Conservation (phyloP, 2,888 invertebrate species). For the Nomada hirtipes region DNA sequence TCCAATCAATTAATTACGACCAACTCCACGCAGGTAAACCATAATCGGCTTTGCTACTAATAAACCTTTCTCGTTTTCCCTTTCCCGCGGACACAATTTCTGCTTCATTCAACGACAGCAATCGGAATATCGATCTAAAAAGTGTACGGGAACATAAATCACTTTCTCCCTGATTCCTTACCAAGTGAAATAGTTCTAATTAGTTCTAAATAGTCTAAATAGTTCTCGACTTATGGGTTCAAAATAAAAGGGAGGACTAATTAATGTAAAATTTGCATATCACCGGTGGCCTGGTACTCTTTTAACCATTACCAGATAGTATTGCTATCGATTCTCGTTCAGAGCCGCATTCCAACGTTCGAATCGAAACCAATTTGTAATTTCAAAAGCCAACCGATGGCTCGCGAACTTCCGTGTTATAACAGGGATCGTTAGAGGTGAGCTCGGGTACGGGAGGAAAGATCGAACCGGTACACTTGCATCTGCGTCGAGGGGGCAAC, state of each 20-base stretch:
- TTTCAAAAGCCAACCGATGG: not conserved
- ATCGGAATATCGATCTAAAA: too few relatives aligned
- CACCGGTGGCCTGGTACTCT: not conserved
- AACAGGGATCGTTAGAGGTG: not conserved
- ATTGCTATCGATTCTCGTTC: not conserved
- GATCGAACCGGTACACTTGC: constrained; percentile 25
- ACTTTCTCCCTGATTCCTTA: too few relatives aligned
- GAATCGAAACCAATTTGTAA: not conserved
- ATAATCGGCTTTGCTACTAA: too few relatives aligned
- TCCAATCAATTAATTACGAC: constrained; percentile 12
- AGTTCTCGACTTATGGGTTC: too few relatives aligned
- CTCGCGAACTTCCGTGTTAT: not conserved
- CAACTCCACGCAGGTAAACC: not conserved
- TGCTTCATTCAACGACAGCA: not conserved
- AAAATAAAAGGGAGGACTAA: too few relatives aligned
- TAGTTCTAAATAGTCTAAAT: too few relatives aligned
- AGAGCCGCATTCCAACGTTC: not conserved
- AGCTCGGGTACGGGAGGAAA: constrained; percentile 25
- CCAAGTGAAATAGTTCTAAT: too few relatives aligned
- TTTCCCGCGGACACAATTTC: not conserved
- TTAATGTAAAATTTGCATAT: too few relatives aligned
- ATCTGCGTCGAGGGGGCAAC: constrained; percentile 10
- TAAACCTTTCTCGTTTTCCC: too few relatives aligned
- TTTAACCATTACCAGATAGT: not conserved
- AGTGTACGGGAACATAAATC: too few relatives aligned